Evolutionary conservation across 2,888 invertebrate species (phyloP).

Genomic region (Thecophora atra): DNA sequence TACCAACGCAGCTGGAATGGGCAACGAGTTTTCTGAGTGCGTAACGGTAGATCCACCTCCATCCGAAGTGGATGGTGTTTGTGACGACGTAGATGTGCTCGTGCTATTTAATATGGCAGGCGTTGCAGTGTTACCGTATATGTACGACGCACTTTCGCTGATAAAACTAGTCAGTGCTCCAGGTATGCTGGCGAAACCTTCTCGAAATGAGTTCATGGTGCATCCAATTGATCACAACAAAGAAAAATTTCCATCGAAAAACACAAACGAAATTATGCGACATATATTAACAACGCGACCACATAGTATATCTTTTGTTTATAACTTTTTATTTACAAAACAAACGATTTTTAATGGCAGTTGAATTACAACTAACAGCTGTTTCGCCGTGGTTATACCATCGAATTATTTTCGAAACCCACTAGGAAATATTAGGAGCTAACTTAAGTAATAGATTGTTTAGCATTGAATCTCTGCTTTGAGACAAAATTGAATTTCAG

Average conservation of each 20-base stretch:
- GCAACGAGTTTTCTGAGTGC: constrained; percentile 70
- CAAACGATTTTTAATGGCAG: background rate
- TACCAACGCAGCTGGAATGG: constrained; percentile 70
- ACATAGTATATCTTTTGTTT: background rate
- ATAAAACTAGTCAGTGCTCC: constrained; percentile 55
- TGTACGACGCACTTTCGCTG: constrained; percentile 56
- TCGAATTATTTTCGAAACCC: no score
- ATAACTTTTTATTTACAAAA: constrained; percentile 23
- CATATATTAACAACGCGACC: background rate
- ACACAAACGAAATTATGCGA: no score
- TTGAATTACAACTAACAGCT: background rate
- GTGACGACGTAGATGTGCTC: constrained; percentile 59
- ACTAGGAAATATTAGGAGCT: no score
- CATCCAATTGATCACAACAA: background rate
- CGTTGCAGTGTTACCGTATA: constrained; percentile 42
- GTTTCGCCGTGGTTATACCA: background rate
- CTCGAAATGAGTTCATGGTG: constrained; percentile 60
- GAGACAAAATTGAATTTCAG: no score
- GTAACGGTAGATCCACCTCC: constrained; percentile 66
- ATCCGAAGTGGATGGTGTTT: constrained; percentile 70
- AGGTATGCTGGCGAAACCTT: constrained; percentile 55
- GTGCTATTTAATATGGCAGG: constrained; percentile 40
- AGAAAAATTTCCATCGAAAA: no score
- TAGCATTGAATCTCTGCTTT: no score
- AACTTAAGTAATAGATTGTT: no score